Percentiles rank a stretch among this genome's conserved stretches.
Evolutionary conservation across 2,797 vertebrate species (phyloP).

Genomic region (Hozukius guyotensis): DNA sequence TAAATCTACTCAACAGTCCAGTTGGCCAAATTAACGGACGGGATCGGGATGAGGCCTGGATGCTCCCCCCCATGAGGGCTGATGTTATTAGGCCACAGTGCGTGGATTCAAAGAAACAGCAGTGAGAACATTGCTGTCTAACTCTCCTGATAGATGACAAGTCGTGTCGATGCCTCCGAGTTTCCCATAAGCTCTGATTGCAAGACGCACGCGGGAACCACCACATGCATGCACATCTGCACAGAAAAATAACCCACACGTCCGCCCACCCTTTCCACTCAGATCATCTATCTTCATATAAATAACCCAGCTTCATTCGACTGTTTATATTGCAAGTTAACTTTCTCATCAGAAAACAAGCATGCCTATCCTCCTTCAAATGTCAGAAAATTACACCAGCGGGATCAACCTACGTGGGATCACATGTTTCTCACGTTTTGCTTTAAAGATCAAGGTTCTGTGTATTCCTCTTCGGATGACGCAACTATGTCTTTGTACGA

Average conservation of each 20-base stretch:
- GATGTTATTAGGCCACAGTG: slow-evolving; percentile 35
- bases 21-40: slow-evolving; percentile 3
- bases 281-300: slow-evolving; percentile 35
- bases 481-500: background rate
- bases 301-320: slow-evolving; percentile 24
- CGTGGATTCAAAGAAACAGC: slow-evolving; percentile 42
- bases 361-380: background rate
- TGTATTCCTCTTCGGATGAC: slow-evolving; percentile 7
- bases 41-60: slow-evolving; percentile 22
- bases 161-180: slow-evolving; percentile 8
- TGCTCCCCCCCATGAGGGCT: slow-evolving; percentile 25
- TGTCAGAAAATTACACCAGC: background rate
- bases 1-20: background rate
- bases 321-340: slow-evolving; percentile 32
- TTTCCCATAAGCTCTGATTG: slow-evolving; percentile 68
- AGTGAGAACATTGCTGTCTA: slow-evolving; percentile 44
- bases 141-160: slow-evolving; percentile 55
- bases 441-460: slow-evolving; percentile 8
- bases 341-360: slow-evolving; percentile 36
- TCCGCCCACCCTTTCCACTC: slow-evolving; percentile 24
- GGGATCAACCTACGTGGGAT: background rate
- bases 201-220: slow-evolving; percentile 33
- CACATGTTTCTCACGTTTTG: background rate
- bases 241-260: slow-evolving; percentile 8
- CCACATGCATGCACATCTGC: slow-evolving; percentile 5